Base-by-base conservation (phyloP, 2,113 vertebrate species). In the Triplophysa rosa region DNA sequence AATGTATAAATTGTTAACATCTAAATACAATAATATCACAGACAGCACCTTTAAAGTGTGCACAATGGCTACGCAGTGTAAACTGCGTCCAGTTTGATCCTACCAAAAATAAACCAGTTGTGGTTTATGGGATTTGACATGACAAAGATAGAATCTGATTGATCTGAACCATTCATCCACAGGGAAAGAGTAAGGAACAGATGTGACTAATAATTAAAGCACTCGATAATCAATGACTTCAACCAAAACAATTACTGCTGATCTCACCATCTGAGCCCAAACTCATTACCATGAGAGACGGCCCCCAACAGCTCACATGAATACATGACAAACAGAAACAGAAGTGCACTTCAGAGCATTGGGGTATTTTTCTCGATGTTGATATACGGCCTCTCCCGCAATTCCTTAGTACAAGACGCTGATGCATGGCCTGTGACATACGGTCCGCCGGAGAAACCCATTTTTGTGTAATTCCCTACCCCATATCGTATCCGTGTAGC, bases 151-250 rank as follows among this genome's bases (percentile, higher is more conserved):
- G 80, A 72, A 83, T 1, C 0, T 80, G 49, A 68, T 62, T 82
- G 63, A 63, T 56, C 65, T 13, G 47, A 67, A 61, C 63, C 61
- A 75, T 70, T 33, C 63, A 33, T 67, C 75, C 37, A 52, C 19
- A 54, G 64, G 79, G 78, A 40, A 79, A 77, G 74, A 16, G 7
- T 86, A 86, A 84, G 54, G 67, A 26, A 26, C 8, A 62, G 67
- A 85, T 82, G 80, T 42, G 71, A 45, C 63, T 73, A 61, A 75
- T 81, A 67, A 86, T 69, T 71, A 65, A 40, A 83, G 61, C 52
- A 85, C 84, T 87, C 80, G 77, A 87, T 82, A 78, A 85, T 37
- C 47, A 70, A 67, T 66, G 23, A 33, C 62, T 76, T 64, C 45
- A 80, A 77, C 8, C 2, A 52, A 77, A 65, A 61, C 78, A 68